phyloP scores from a whole-genome alignment of 2,888 invertebrate species.

The Diarsia rubi region DNA sequence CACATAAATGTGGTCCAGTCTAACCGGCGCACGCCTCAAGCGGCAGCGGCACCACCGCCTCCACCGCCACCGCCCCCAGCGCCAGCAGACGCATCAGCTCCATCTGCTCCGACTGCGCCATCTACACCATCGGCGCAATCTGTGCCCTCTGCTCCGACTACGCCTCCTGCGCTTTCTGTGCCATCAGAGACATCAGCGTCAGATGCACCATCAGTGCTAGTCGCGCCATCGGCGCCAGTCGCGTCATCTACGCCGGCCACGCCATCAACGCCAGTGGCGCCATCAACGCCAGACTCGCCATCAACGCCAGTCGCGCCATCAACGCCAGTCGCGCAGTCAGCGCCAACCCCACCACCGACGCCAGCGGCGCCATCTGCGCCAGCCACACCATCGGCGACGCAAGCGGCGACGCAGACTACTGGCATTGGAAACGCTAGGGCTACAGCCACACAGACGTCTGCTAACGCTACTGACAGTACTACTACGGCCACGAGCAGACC shows the following conservation, averaged over 20 bases:
- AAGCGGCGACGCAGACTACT: neutral
- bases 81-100: neutral
- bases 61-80: neutral
- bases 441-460: slow-evolving; percentile 45
- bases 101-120: neutral
- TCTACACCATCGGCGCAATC: neutral
- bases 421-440: slow-evolving; percentile 27
- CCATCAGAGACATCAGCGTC: neutral
- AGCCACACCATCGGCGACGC: neutral
- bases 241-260: neutral
- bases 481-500: slow-evolving; percentile 19
- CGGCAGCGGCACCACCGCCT: slow-evolving; percentile 7
- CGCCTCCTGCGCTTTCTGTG: neutral
- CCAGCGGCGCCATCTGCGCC: neutral
- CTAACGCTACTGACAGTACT: slow-evolving; percentile 40
- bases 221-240: neutral
- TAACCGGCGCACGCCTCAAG: slow-evolving; percentile 64
- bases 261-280: neutral
- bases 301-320: neutral
- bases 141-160: neutral
- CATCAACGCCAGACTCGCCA: neutral
- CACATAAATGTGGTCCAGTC: slow-evolving; percentile 81
- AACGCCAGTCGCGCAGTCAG: neutral
- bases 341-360: neutral
- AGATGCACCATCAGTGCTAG: neutral